Conservation (phyloP, 2,113 vertebrate genomes). For the Caloenas nicobarica region DNA sequence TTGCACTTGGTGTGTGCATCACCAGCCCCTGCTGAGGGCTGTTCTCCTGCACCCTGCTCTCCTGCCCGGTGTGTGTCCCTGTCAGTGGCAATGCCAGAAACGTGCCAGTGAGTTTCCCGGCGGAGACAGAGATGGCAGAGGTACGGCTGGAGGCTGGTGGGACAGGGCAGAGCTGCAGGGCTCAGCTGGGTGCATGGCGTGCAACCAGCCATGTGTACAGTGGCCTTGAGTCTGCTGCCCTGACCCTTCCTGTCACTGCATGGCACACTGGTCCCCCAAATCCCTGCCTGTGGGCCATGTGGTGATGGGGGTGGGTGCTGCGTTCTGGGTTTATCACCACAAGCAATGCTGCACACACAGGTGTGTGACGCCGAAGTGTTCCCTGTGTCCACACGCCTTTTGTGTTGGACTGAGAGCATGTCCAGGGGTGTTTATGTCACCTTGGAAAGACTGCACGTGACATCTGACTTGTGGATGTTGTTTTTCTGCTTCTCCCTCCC, state of each 20-base stretch:
- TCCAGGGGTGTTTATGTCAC: background rate
- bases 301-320: background rate
- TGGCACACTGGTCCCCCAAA: background rate
- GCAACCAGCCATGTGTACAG: background rate
- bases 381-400: rapidly evolving
- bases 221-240: background rate
- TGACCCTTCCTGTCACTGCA: background rate
- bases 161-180: rapidly evolving
- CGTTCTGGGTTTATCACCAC: background rate
- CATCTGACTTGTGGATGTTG: background rate
- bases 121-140: background rate
- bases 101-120: background rate
- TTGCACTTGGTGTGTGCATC: background rate
- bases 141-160: background rate
- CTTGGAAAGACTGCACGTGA: background rate
- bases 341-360: background rate
- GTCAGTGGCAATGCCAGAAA: background rate
- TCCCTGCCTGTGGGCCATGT: rapidly evolving
- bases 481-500: background rate
- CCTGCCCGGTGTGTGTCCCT: background rate
- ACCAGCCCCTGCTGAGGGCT: rapidly evolving
- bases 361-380: rapidly evolving
- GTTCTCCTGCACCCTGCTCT: background rate
- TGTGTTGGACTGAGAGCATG: rapidly evolving
- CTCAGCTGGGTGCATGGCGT: rapidly evolving